Evolutionary conservation across 30 jellyfish, hydroid and myxozoan genomes (phyloP), one percentile per base, ranked within the genome.

Genomic region (Turritopsis rubra): DNA sequence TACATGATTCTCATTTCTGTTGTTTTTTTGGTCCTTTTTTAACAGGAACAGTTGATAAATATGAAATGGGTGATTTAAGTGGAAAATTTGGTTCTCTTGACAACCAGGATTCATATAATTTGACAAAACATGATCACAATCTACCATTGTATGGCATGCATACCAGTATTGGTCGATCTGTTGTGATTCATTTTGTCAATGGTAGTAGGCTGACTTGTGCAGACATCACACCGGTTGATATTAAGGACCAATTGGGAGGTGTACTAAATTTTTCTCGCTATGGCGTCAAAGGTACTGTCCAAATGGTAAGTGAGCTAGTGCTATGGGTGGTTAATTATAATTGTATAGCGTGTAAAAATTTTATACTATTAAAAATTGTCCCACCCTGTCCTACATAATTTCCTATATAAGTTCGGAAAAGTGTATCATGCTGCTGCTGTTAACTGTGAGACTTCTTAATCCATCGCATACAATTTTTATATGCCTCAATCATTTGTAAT

Each of bases 41-140:
- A 65, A 52, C 85, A 92, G 98, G 87, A 18, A 74, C 96, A 20
- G 75, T 84, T 84, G 98, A 92, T 72, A 92, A 87, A 52, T 92
- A 92, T 76, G 98, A 93, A 81, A 87, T 80, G 54, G 99, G 99
- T 17, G 99, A 93, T 66, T 53, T 93, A 54, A 88, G 96, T 79
- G 96, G 96, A 66, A 88, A 88, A 73, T 93, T 87, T 80, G 99
- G 99, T 27, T 73, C 81, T 29, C 86, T 93, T 52, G 86, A 60
- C 5, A 95, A 85, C n/a, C 41, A 71, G 30, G 13, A 18, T 22
- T 28, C 28, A 71, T 82, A 41, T 28, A 7, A 68, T 7, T 68
- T 82, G 9, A 9, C 83, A 1, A 29, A 85, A 23, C 18, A 52
- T 31, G 99, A 88, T 79, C 84, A 74, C 25, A 91, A 85, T 70